These are phyloP conservation scores for Muricea muricata DNA, from an alignment of 92 coral and sea anemone species.

Conservation along the genomic window DNA sequence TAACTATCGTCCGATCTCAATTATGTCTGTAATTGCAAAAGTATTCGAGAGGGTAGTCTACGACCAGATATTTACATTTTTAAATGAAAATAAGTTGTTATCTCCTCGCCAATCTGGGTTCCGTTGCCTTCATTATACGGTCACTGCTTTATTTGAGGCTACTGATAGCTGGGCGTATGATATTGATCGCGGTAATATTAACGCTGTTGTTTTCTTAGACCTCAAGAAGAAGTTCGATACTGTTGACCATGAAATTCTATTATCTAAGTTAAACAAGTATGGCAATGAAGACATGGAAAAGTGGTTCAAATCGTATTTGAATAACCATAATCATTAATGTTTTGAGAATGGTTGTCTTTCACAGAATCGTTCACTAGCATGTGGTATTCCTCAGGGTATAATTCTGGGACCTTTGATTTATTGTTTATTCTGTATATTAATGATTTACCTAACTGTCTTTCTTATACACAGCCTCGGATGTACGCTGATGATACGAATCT, in stretches of 20 bases:
- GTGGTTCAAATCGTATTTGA: no score
- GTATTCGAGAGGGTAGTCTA: slow-evolving; percentile 3
- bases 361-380: no score
- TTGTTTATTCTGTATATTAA: no score
- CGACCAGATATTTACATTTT: background rate
- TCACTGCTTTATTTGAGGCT: slow-evolving; percentile 52
- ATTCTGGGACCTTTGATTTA: slow-evolving; percentile 13
- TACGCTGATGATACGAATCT: slow-evolving; percentile 43
- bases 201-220: slow-evolving; percentile 56
- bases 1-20: slow-evolving; percentile 1
- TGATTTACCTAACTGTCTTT: slow-evolving; percentile 15
- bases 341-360: no score
- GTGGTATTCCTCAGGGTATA: no score
- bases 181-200: slow-evolving; percentile 50
- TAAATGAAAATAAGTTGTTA: slow-evolving; percentile 2
- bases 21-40: background rate
- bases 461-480: slow-evolving; percentile 23
- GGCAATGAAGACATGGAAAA: background rate
- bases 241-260: background rate
- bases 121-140: slow-evolving; percentile 47
- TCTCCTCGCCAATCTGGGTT: slow-evolving; percentile 30
- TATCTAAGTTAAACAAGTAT: background rate
- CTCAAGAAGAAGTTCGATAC: background rate
- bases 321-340: no score
- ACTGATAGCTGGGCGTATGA: slow-evolving; percentile 55